Evolutionary conservation across 2,113 vertebrate species (phyloP).

Genomic region (Melanerpes aurifrons): DNA sequence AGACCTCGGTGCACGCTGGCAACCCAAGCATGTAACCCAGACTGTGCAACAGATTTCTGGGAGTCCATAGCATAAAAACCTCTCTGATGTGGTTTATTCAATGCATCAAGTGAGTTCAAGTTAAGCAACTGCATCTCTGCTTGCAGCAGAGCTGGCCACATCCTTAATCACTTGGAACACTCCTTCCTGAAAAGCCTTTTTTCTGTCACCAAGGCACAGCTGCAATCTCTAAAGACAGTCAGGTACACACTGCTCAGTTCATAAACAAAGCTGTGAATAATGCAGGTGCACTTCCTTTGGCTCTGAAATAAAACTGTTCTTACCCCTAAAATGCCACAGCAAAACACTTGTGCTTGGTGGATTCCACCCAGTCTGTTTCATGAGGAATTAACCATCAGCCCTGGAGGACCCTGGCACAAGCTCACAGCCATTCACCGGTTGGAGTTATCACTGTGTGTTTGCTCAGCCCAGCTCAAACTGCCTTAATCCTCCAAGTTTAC

Average conservation of each 20-base stretch:
- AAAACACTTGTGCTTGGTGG: background rate
- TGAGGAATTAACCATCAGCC: background rate
- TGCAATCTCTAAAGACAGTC: background rate
- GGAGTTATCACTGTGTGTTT: background rate
- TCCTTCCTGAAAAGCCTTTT: background rate
- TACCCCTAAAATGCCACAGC: background rate
- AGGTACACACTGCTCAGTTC: background rate
- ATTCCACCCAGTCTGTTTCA: background rate
- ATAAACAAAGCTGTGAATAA: background rate
- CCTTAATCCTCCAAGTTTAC: constrained; percentile 32
- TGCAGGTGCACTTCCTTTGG: rapidly evolving
- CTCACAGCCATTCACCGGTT: background rate
- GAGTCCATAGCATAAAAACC: background rate
- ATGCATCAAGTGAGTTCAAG: background rate
- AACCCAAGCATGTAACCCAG: background rate
- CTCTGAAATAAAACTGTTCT: background rate
- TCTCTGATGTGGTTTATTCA: background rate
- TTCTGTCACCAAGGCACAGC: background rate
- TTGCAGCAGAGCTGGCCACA: background rate
- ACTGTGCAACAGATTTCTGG: background rate
- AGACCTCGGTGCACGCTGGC: background rate
- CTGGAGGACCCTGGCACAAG: background rate
- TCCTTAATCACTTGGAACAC: background rate
- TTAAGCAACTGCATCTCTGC: background rate
- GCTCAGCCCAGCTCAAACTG: constrained; percentile 32